Evolutionary conservation across 2,888 invertebrate genomes (phyloP), one percentile per base, ranked within the genome.

Genomic region (Mimumesa dahlbomi): DNA sequence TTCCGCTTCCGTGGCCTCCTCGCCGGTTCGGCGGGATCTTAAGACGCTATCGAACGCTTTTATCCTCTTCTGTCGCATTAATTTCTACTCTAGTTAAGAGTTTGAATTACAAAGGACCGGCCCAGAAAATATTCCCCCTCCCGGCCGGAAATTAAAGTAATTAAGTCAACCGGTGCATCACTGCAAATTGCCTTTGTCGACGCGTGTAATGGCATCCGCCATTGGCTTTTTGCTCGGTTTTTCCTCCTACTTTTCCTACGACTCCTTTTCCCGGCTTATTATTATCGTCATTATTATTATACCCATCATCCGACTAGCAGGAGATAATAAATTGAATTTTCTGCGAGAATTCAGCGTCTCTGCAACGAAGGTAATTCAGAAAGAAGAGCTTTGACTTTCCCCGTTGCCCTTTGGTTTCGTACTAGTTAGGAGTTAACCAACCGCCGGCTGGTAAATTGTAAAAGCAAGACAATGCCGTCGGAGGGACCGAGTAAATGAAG

Each of bases 181-280:
- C 38, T 57, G 69, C 54, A 58, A 74, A 75, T 69, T 75, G 50
- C 49, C 43, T 69, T 69, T 50, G 53, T 64, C 49, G 45, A 34
- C 40, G 42, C 14, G 40, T 22, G 48, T 43, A 61, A 61, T 54
- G 43, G 34, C 48, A 50, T 63, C 38, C 46, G 34, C 31, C 40
- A 46, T 57, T 46, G 38, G 16, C 38, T 21, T 49, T 48, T 49
- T 48, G 22, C 14, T 6, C 21, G 11, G 18, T 18, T 56, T 42
- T 43, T 11, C 52, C 45, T 19, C n/a, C 7, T 29, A 19, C 34
- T 40, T 45, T 31, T 40, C 36, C 36, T 5, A 29, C 42, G 29
- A 5, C n/a, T 13, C 34, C 22, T 31, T n/a, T 25, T 16, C 36
- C 18, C 14, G 2, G 4, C n/a, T 58, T 59, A 52, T 61, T 43